Evolutionary conservation across 2,797 vertebrate species (phyloP), one percentile per base, ranked within the genome.

Genomic region (Corythornis leucogaster): DNA sequence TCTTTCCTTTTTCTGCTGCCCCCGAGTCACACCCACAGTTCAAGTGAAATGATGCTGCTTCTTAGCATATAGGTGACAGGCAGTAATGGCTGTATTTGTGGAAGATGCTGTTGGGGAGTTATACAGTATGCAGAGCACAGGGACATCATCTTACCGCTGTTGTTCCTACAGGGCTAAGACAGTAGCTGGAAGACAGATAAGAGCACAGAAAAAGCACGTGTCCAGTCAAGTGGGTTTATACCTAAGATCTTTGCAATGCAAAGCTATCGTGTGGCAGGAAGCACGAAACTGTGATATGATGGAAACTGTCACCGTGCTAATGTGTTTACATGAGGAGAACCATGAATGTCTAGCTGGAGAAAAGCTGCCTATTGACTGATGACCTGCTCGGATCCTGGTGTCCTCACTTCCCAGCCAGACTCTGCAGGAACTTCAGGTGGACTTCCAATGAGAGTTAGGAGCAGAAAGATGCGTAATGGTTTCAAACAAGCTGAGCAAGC

Each of bases 1-100:
- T 97, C 97, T 97, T 97, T 94, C 92, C 92, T 96, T 53, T 83
- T 63, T 51, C 77, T 9, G 2, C 24, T 68, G 50, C 21, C 54
- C 64, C 85, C 11, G 58, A 85, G 91, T 63, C 43, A n/a, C 40
- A 30, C 54, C 51, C 54, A 16, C 54, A 46, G 82, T 73, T 79
- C 79, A 83, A 79, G 89, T 71, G 74, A 78, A 77, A 85, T 7
- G 7, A 10, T 90, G 76, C 40, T 51, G 38, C 68, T 83, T 69
- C 80, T 92, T 35, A 94, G 80, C 45, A 64, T 3, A 6, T 1
- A 57, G 90, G 85, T 75, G 74, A 13, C 48, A 16, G 24, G 62
- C 18, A 76, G 19, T 9, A 35, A 2, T 0, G 6, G 25, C 55
- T 54, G n/a, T 3, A 4, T 14, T 48, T 48, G 33, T 11, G 14